Percentiles rank a stretch among this genome's conserved stretches.
Evolutionary conservation across 2,113 vertebrate genomes (phyloP).

Genomic region (Rhagologus leucostigma): DNA sequence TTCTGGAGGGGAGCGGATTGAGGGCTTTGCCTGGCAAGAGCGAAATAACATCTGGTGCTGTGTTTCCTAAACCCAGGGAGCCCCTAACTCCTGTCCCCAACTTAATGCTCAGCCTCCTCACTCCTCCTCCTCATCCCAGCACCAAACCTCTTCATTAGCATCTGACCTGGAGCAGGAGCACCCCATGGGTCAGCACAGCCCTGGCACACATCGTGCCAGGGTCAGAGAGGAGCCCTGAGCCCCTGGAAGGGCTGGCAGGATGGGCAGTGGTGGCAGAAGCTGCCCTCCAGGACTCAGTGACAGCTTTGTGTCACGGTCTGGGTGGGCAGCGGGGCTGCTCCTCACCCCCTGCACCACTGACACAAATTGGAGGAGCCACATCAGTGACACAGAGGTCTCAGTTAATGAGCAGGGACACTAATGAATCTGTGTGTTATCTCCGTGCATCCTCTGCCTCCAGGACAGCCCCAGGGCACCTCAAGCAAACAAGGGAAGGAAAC

Average conservation of each 20-base stretch:
- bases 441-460: neutral
- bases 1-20: neutral
- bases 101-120: neutral
- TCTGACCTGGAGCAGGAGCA: neutral
- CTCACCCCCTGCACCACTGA: neutral
- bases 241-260: neutral
- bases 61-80: neutral
- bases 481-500: neutral
- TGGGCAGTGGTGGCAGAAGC: neutral
- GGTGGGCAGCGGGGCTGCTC: neutral
- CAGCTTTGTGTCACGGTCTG: neutral
- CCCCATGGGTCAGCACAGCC: accelerated
- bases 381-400: neutral
- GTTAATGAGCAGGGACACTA: slow-evolving; percentile 19
- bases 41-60: neutral
- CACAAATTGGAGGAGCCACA: neutral
- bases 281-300: accelerated
- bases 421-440: neutral
- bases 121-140: neutral
- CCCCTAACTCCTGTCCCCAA: neutral
- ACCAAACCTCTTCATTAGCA: neutral
- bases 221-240: neutral
- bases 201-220: accelerated
- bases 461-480: neutral
- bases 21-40: neutral